Percentiles rank a stretch among this genome's conserved stretches.
phyloP scores from a whole-genome alignment of 2,888 invertebrate species.

The Embidobia sp. region DNA sequence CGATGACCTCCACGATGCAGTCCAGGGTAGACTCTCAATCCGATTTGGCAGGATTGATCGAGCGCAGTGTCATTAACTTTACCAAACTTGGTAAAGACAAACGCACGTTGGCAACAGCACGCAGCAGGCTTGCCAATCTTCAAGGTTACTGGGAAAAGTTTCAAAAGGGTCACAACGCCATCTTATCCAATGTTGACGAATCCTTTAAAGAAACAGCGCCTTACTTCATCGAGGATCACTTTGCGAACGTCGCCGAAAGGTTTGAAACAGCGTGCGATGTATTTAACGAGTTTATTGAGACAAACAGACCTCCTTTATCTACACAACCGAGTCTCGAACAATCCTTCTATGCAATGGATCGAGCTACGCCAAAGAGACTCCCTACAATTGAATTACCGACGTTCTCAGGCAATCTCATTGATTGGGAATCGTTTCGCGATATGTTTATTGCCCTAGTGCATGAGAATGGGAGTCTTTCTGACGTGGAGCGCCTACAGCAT shows the following conservation, averaged over 20 bases:
- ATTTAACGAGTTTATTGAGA: background rate
- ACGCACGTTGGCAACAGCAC: background rate
- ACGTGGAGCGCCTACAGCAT: constrained; percentile 5
- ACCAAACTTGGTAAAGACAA: constrained; percentile 4
- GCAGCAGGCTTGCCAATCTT: background rate
- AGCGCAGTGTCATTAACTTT: background rate
- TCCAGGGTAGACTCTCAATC: no score
- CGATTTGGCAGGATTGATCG: background rate
- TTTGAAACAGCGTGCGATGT: background rate
- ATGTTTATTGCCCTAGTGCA: background rate
- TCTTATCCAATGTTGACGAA: background rate
- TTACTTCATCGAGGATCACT: constrained; percentile 3
- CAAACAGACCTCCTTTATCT: background rate
- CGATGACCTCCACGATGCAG: no score
- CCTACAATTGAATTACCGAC: constrained; percentile 1
- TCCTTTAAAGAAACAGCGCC: background rate
- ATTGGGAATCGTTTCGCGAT: constrained; percentile 16
- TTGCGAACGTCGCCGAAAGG: background rate
- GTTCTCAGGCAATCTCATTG: constrained; percentile 1
- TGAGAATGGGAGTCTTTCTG: background rate
- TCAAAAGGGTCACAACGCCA: background rate
- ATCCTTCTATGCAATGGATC: background rate
- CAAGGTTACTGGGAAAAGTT: constrained; percentile 7
- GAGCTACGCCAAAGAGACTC: background rate
- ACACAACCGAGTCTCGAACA: background rate